phyloP scores from a whole-genome alignment of 2,888 invertebrate species.

The Gisinianus flammeolus region DNA sequence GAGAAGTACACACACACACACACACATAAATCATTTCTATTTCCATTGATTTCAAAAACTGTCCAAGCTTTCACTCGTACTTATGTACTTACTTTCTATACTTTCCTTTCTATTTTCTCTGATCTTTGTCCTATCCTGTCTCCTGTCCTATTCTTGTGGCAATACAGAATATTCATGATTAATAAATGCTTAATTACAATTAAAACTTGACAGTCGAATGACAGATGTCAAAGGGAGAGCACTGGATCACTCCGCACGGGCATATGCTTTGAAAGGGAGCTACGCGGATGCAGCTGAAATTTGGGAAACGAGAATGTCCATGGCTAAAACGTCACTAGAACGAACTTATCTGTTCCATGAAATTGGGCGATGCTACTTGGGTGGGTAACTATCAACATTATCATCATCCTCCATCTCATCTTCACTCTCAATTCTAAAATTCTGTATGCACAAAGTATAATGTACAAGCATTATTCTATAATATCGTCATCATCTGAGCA shows the following conservation, averaged over 20 bases:
- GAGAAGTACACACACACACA: slow-evolving; percentile 50
- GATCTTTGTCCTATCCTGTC: no score
- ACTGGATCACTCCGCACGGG: slow-evolving; percentile 62
- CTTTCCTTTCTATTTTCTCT: no score
- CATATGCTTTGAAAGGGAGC: slow-evolving; percentile 60
- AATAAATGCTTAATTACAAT: neutral
- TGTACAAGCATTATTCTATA: no score
- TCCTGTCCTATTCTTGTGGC: no score
- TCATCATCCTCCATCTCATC: no score
- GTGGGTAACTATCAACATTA: slow-evolving; percentile 43
- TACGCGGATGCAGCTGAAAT: slow-evolving; percentile 62
- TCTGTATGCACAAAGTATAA: no score
- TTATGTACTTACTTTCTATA: neutral
- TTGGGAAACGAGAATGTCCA: slow-evolving; percentile 62
- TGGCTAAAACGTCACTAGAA: slow-evolving; percentile 62
- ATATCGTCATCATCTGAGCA: no score
- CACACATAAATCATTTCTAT: no score
- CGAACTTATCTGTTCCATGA: slow-evolving; percentile 64
- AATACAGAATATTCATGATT: neutral
- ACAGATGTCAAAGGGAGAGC: slow-evolving; percentile 61
- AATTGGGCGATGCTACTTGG: slow-evolving; percentile 63
- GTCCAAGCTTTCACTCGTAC: neutral
- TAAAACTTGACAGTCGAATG: slow-evolving; percentile 50
- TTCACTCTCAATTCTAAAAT: no score
- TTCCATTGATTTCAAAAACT: neutral